Conservation (phyloP, 2,113 vertebrate species). For the Paracanthobrama guichenoti region DNA sequence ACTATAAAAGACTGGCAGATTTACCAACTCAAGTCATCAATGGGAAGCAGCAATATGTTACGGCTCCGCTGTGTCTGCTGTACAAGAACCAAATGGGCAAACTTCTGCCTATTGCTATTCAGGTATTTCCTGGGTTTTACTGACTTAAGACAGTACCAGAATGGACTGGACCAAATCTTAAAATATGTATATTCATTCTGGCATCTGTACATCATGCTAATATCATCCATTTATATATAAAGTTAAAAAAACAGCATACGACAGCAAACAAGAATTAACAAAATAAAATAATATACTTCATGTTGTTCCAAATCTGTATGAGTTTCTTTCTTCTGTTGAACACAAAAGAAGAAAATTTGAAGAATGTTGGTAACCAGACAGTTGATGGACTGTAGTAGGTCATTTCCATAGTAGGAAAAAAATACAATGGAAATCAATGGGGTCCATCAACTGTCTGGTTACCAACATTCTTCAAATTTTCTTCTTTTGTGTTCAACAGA, state of each 20-base stretch:
- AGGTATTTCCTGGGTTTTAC: conserved; percentile 60
- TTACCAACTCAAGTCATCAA: conserved; percentile 54
- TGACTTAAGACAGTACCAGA: neutral
- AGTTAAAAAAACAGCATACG: too few species aligned
- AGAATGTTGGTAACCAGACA: too few species aligned
- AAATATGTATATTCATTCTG: neutral
- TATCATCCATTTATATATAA: neutral
- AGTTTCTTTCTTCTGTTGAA: too few species aligned
- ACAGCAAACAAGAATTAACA: accelerated
- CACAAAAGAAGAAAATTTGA: too few species aligned
- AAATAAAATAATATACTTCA: too few species aligned
- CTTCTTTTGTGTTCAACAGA: too few species aligned
- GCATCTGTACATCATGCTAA: neutral
- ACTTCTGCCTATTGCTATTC: conserved; percentile 65
- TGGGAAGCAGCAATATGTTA: conserved; percentile 47
- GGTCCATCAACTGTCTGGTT: too few species aligned
- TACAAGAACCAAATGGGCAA: conserved; percentile 30
- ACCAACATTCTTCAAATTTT: too few species aligned
- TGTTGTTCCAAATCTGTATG: too few species aligned
- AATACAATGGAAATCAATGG: too few species aligned
- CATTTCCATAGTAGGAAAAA: too few species aligned
- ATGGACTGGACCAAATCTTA: neutral
- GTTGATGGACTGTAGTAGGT: too few species aligned
- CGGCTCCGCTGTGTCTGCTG: conserved; percentile 40
- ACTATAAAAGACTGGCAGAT: conserved; percentile 73